Conservation (phyloP, 2,113 vertebrate species). For the Geococcyx californianus region DNA sequence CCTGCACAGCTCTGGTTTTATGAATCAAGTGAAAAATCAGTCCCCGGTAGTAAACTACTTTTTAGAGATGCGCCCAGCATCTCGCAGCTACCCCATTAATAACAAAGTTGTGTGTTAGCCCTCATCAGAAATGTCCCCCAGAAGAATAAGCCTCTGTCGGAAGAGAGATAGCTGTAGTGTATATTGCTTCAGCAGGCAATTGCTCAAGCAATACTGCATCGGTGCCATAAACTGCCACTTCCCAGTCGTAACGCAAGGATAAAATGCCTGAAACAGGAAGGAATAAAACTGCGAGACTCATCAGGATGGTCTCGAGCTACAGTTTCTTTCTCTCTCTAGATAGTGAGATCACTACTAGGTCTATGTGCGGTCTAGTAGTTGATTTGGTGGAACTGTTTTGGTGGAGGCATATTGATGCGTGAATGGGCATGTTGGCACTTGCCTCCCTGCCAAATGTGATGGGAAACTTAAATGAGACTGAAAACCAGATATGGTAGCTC, state of each 20-base stretch:
- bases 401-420: neutral
- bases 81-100: neutral
- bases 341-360: neutral
- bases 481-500: neutral
- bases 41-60: neutral
- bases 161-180: neutral
- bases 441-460: rapidly evolving
- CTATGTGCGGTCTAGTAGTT: neutral
- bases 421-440: neutral
- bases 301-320: neutral
- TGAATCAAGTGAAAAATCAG: neutral
- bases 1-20: neutral
- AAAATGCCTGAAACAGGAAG: neutral
- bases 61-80: neutral
- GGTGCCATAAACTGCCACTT: neutral
- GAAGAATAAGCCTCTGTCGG: neutral
- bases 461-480: neutral
- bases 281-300: neutral
- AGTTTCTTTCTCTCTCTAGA: neutral
- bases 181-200: neutral
- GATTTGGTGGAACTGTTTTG: neutral
- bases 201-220: neutral
- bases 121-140: neutral
- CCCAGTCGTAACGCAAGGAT: neutral
- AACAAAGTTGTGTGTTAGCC: neutral